A percentile compares a stretch with the other conserved stretches of the same genome.
phyloP scores from a whole-genome alignment of 2,797 vertebrate species.

The Acipenser oxyrinchus region DNA sequence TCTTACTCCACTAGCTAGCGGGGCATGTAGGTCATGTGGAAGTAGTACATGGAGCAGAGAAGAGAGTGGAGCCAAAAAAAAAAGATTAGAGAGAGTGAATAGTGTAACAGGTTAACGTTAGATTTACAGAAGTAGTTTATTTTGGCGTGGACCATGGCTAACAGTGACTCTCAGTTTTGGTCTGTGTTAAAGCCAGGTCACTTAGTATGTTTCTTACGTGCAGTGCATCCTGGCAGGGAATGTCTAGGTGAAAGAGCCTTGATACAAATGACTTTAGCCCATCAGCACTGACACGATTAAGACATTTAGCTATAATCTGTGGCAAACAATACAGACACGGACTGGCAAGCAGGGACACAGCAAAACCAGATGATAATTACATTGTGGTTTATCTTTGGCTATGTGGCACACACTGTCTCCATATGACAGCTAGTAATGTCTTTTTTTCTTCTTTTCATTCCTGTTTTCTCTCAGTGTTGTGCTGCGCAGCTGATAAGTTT shows the following conservation, averaged over 20 bases:
- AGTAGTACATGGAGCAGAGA: too few species aligned
- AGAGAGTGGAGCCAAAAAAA: too few species aligned
- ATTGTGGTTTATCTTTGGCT: slow-evolving; percentile 12
- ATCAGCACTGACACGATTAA: slow-evolving; percentile 15
- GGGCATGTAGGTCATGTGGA: too few species aligned
- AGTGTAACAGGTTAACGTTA: too few species aligned
- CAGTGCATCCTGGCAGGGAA: background rate
- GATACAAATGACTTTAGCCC: slow-evolving; percentile 17
- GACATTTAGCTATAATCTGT: slow-evolving; percentile 12
- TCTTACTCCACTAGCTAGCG: too few species aligned
- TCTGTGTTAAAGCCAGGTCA: too few species aligned
- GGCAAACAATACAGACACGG: slow-evolving; percentile 15
- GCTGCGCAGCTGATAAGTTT: too few species aligned
- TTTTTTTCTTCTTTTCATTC: background rate
- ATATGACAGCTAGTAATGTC: background rate
- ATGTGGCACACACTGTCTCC: slow-evolving; percentile 2
- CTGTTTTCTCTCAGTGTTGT: too few species aligned
- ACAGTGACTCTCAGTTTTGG: too few species aligned
- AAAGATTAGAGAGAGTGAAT: too few species aligned
- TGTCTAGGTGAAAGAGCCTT: slow-evolving; percentile 2
- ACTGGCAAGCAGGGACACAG: background rate
- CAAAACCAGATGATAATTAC: slow-evolving; percentile 9
- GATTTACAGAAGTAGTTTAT: too few species aligned
- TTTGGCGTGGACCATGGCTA: too few species aligned
- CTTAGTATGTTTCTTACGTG: background rate